phyloP scores from a whole-genome alignment of 2,113 vertebrate genomes.

The Phalacrocorax aristotelis region DNA sequence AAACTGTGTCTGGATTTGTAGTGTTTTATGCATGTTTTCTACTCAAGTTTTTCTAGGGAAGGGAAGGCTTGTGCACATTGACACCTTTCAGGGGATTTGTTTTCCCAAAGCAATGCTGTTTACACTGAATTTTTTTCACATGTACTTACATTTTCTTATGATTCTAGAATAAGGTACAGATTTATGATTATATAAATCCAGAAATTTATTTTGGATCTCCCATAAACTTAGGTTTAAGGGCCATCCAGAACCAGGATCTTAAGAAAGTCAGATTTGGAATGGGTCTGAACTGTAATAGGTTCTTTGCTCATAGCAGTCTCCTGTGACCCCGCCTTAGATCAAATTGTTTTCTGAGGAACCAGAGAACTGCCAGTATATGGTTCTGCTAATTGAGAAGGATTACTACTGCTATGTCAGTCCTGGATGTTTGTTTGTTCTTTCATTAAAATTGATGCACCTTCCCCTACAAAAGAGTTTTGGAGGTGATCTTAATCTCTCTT shows the following conservation, averaged over 20 bases:
- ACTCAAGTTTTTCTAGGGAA: background rate
- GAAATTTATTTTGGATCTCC: background rate
- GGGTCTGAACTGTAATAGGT: background rate
- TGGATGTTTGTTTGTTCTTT: background rate
- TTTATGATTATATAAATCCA: background rate
- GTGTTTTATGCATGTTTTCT: background rate
- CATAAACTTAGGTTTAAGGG: background rate
- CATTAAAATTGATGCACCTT: background rate
- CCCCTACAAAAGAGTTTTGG: background rate
- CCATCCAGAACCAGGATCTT: background rate
- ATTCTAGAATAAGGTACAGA: background rate
- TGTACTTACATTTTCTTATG: background rate
- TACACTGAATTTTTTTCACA: background rate
- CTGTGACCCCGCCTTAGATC: background rate
- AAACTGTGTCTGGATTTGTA: background rate
- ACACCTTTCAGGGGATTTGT: background rate
- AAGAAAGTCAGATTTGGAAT: background rate
- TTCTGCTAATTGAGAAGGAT: background rate
- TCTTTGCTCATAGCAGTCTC: background rate
- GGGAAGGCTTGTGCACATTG: background rate
- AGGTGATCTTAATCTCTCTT: background rate
- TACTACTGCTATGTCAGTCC: background rate
- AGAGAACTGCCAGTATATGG: background rate
- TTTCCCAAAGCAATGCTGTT: background rate
- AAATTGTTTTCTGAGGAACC: background rate